Conservation (phyloP, 2,113 vertebrate species). For the Ophiodon elongatus region DNA sequence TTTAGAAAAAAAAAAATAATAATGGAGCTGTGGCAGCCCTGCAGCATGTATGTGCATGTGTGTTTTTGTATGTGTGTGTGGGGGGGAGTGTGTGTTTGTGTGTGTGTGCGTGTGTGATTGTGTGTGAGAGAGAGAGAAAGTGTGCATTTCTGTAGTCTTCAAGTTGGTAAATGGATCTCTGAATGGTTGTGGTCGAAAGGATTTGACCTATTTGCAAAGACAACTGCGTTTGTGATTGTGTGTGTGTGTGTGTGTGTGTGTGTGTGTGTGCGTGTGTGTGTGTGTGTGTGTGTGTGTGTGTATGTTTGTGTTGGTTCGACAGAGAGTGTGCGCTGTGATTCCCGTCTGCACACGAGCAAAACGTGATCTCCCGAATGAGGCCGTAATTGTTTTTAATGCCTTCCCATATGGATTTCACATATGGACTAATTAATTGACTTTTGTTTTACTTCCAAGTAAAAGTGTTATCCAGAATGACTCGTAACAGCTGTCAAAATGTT, state of each 20-base stretch:
- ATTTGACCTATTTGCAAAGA: constrained; percentile 55
- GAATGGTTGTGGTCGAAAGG: constrained; percentile 26
- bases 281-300: neutral
- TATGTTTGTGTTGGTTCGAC: neutral
- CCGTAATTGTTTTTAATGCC: constrained; percentile 45
- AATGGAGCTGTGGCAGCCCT: constrained; percentile 64
- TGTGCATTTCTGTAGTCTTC: constrained; percentile 21
- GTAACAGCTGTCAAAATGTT: neutral
- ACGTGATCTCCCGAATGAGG: constrained; percentile 24
- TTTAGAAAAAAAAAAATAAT: constrained; percentile 70
- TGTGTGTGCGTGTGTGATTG: neutral
- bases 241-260: neutral
- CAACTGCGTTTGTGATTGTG: neutral
- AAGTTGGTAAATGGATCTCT: constrained; percentile 17
- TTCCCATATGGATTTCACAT: constrained; percentile 50
- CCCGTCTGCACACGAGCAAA: neutral
- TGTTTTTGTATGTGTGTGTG: neutral
- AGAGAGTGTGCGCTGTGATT: constrained; percentile 4
- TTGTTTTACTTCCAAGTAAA: constrained; percentile 14
- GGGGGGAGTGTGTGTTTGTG: constrained; percentile 27
- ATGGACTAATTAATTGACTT: constrained; percentile 41
- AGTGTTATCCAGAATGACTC: neutral
- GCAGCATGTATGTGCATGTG: constrained; percentile 44
- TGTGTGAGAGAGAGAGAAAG: neutral
- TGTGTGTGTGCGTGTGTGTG: neutral